Conservation (phyloP, 1,140 invertebrate species). For the Halyomorpha halys region DNA sequence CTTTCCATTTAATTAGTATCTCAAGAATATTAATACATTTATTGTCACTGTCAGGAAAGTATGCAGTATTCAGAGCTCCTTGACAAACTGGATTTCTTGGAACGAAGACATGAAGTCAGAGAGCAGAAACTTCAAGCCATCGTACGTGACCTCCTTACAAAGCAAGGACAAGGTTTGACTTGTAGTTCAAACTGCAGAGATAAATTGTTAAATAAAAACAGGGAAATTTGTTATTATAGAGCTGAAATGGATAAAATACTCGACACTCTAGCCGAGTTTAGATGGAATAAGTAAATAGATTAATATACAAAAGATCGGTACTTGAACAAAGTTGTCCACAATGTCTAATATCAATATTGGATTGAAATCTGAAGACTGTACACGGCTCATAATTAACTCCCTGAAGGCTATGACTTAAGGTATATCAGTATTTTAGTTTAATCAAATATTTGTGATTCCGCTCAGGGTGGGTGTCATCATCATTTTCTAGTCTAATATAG, state of each 20-base stretch:
- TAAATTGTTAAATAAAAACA: constrained; percentile 35
- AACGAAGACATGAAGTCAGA: constrained; percentile 41
- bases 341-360: not conserved
- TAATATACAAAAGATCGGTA: not conserved
- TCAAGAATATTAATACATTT: not conserved
- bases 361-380: too few species aligned
- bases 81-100: constrained; percentile 40
- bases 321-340: not conserved
- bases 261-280: constrained; percentile 37
- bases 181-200: constrained; percentile 34
- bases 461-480: not conserved
- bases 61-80: constrained; percentile 39
- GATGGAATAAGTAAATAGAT: constrained; percentile 21
- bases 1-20: not conserved
- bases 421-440: not conserved
- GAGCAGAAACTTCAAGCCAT: constrained; percentile 41
- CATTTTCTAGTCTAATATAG: too few species aligned
- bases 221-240: constrained; percentile 41
- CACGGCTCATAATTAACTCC: not conserved
- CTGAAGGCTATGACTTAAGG: not conserved
- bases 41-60: constrained; percentile 34
- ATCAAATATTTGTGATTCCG: not conserved
- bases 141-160: constrained; percentile 38
- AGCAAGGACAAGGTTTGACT: constrained; percentile 34
- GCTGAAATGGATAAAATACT: constrained; percentile 42